phyloP scores from a whole-genome alignment of 2,888 invertebrate species.

The Creontiades dilutus region DNA sequence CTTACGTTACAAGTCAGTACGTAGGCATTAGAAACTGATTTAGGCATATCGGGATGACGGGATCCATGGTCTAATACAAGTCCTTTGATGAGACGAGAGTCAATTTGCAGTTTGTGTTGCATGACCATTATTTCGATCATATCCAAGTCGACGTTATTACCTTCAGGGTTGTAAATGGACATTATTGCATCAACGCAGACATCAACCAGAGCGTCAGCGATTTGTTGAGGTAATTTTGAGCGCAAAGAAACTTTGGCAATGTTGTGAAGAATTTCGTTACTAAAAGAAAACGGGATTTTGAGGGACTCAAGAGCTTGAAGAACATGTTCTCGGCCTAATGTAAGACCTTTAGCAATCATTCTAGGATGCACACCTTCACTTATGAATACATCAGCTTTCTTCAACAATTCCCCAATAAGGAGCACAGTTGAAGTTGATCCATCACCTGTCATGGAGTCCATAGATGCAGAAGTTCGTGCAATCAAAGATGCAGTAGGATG shows the following conservation, averaged over 20 bases:
- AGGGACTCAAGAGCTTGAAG: conserved; percentile 92
- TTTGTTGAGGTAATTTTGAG: conserved; percentile 92
- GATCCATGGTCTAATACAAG: conserved; percentile 98
- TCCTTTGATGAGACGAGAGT: conserved; percentile 88
- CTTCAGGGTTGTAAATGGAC: conserved; percentile 83
- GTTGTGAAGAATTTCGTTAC: conserved; percentile 85
- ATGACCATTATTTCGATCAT: conserved; percentile 99
- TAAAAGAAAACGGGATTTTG: conserved; percentile 83
- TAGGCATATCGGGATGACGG: conserved; percentile 99
- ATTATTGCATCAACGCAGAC: conserved; percentile 97
- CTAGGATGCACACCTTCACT: conserved; percentile 92
- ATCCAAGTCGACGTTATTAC: conserved; percentile 90
- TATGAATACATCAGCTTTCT: conserved; percentile 97
- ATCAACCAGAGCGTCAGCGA: conserved; percentile 92
- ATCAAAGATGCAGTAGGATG: conserved; percentile 99
- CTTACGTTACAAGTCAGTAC: conserved; percentile 99
- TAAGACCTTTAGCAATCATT: conserved; percentile 97
- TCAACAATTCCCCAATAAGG: conserved; percentile 96
- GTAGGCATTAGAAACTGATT: conserved; percentile 93
- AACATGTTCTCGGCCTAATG: conserved; percentile 91
- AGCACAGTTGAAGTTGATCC: conserved; percentile 99
- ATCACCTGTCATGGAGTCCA: conserved; percentile 98
- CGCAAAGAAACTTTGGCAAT: conserved; percentile 94
- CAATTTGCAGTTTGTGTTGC: conserved; percentile 93
- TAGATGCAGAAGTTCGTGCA: conserved; percentile 98